Conservation (phyloP, 2,113 vertebrate genomes). For the Oxyruncus cristatus region DNA sequence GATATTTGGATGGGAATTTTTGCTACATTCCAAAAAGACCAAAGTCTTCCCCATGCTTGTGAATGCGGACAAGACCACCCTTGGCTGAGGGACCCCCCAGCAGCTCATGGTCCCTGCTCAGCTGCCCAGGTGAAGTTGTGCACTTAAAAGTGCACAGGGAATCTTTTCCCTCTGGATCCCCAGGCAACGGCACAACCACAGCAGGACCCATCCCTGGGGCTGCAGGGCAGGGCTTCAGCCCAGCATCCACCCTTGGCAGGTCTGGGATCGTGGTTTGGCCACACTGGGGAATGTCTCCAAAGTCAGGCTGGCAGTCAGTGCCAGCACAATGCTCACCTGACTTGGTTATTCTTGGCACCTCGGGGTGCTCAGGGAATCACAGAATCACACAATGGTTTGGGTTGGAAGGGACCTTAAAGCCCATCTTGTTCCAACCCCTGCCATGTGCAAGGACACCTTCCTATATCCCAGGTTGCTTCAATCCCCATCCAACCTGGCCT, state of each 20-base stretch:
- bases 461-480: background rate
- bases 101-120: background rate
- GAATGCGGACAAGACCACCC: background rate
- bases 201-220: background rate
- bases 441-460: background rate
- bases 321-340: accelerated
- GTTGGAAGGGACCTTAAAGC: background rate
- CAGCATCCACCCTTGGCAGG: background rate
- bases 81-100: background rate
- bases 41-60: accelerated
- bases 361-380: background rate
- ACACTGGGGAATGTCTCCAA: background rate
- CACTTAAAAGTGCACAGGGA: accelerated
- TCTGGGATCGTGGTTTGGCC: accelerated
- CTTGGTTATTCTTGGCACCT: accelerated
- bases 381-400: background rate
- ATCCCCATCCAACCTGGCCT: background rate
- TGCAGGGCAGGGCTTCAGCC: background rate
- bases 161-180: background rate
- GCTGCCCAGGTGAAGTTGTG: background rate
- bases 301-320: background rate
- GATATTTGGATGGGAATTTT: background rate
- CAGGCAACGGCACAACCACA: accelerated
- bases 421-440: background rate
- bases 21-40: background rate